A percentile compares a stretch with the other conserved stretches of the same genome.
phyloP scores from a whole-genome alignment of 2,113 vertebrate genomes.

The Holacanthus passer region DNA sequence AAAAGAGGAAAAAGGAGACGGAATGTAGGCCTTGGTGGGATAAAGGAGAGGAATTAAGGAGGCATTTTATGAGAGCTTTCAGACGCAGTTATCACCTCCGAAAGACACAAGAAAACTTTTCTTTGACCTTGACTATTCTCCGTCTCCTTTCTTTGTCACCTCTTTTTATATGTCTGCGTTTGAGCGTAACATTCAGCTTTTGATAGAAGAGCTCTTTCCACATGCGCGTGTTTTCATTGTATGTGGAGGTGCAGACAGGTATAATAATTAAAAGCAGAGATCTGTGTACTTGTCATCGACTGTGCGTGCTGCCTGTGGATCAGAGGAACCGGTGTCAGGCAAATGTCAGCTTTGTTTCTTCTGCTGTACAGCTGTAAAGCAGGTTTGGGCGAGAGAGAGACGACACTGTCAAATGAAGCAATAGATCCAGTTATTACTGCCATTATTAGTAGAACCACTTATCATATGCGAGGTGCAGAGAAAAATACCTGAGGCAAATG shows the following conservation, averaged over 20 bases:
- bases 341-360: slow-evolving; percentile 51
- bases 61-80: slow-evolving; percentile 76
- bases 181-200: slow-evolving; percentile 27
- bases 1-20: slow-evolving; percentile 56
- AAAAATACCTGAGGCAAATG: slow-evolving; percentile 56
- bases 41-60: slow-evolving; percentile 77
- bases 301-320: slow-evolving; percentile 15
- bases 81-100: slow-evolving; percentile 68
- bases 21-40: slow-evolving; percentile 72
- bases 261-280: slow-evolving; percentile 38
- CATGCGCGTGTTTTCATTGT: neutral
- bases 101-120: slow-evolving; percentile 70
- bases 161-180: slow-evolving; percentile 6
- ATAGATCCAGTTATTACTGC: slow-evolving; percentile 56
- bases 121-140: slow-evolving; percentile 70
- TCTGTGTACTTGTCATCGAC: slow-evolving; percentile 18
- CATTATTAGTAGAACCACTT: slow-evolving; percentile 58
- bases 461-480: slow-evolving; percentile 46
- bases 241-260: slow-evolving; percentile 10
- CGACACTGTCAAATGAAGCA: slow-evolving; percentile 53
- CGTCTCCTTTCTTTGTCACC: neutral
- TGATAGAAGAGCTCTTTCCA: neutral
- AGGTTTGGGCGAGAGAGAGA: slow-evolving; percentile 18
- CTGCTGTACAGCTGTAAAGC: slow-evolving; percentile 21
- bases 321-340: slow-evolving; percentile 31